These are phyloP conservation scores for Scolopax rusticola DNA, from an alignment of 2,797 vertebrate species.

Conservation along the genomic window DNA sequence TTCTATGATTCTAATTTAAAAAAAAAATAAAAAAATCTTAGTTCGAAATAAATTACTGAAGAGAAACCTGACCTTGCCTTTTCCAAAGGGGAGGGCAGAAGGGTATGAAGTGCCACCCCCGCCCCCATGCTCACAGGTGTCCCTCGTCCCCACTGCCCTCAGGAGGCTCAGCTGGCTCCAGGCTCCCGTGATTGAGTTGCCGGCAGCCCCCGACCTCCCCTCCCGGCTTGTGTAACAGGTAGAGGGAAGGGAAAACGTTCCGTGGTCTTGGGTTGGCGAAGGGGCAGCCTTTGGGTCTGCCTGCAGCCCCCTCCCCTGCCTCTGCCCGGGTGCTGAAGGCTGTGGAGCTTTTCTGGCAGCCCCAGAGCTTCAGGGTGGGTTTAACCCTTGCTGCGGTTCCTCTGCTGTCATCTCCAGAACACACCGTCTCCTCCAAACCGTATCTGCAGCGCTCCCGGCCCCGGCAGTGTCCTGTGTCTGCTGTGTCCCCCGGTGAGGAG, in stretches of 20 bases:
- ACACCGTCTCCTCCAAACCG: not conserved
- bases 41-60: not conserved
- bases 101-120: rapidly evolving
- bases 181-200: not conserved
- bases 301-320: not conserved
- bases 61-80: not conserved
- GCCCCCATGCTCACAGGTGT: not conserved
- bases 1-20: too few species aligned
- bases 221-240: not conserved
- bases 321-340: not conserved
- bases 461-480: not conserved
- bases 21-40: not conserved
- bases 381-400: not conserved
- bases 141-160: rapidly evolving
- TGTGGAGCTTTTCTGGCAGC: not conserved
- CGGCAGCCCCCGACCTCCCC: not conserved
- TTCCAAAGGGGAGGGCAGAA: not conserved
- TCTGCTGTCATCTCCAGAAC: not conserved
- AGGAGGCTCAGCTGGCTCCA: not conserved
- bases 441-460: not conserved
- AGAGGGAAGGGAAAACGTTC: not conserved
- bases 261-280: rapidly evolving
- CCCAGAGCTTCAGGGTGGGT: not conserved
- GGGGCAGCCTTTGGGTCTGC: rapidly evolving
- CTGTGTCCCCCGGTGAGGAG: not conserved